These are phyloP conservation scores for Meleagris gallopavo DNA, from an alignment of 2,113 vertebrate species.

Conservation along the genomic window DNA sequence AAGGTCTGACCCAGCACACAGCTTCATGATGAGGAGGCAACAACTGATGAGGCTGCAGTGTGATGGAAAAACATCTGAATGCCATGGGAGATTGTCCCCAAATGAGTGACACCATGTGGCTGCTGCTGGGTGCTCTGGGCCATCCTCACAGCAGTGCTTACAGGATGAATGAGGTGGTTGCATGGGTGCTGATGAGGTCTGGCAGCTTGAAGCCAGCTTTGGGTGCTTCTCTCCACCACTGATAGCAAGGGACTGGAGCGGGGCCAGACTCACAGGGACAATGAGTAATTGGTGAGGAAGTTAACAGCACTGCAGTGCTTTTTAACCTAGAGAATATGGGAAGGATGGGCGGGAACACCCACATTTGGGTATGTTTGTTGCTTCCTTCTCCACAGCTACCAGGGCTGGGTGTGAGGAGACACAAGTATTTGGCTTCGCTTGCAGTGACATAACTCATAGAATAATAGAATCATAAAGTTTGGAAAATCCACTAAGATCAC, in stretches of 20 bases:
- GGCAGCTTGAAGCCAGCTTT: neutral
- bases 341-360: neutral
- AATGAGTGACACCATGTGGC: accelerated
- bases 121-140: neutral
- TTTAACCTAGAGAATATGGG: neutral
- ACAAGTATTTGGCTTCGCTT: neutral
- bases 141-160: neutral
- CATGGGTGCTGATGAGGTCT: neutral
- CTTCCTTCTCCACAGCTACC: neutral
- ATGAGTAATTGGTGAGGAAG: accelerated
- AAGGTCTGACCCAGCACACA: neutral
- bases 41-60: neutral
- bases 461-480: too few relatives aligned
- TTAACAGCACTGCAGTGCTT: neutral
- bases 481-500: too few relatives aligned
- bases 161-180: neutral
- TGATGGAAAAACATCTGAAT: neutral
- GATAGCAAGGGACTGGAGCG: accelerated
- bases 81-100: neutral
- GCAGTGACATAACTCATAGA: neutral
- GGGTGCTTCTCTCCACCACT: neutral
- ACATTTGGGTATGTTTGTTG: neutral
- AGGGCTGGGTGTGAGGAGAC: neutral
- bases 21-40: neutral
- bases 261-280: neutral